Base-by-base conservation (phyloP, 2,113 vertebrate species). In the Rutilus rutilus region DNA sequence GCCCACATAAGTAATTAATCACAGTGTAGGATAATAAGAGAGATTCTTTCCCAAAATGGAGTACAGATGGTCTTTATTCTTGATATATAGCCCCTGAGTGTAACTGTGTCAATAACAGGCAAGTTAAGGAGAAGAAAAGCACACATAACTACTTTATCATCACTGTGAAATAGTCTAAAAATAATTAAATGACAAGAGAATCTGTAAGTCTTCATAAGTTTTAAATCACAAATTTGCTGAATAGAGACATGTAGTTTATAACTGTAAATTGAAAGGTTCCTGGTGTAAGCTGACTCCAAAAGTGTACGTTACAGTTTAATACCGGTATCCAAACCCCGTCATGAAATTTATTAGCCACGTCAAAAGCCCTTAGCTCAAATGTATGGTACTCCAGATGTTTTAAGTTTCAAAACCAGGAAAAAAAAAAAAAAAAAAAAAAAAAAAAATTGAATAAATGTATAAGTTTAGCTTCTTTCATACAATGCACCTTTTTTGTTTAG, bases 341-440 rank as follows among this genome's bases (percentile, higher is more conserved):
- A 85, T 87, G 88, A 89, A 89, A 90, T 87, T 76, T 88, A 90
- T 86, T 83, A 87, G 78, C 85, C 82, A 85, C 87, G 89, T 90
- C 89, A 90, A 87, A 87, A 79, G 76, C 83, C 76, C 84, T 87
- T 86, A 89, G 82, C 89, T 89, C 82, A 85, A 85, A 81, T 14
- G 69, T 75, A 78, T 17, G 62, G 82, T 54, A 76, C 85, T 86
- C 88, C 89, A 90, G 86, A 90, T 90, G 89, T 88, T 90, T 65
- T 76, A 81, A 87, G 85, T 87, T 86, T 84, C 77, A 79, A 85
- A 84, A 85, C 60, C 60, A 79, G 75, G 87, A 80, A 74, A 52
- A 59, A 83, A 81, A 81, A 80, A 9, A 17, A 69, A 77, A 83
- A 75, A 64, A 65, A 0, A 64, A 42, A 25, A 57, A 30, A 0